These are phyloP conservation scores for Volucella zonaria DNA, from an alignment of 2,888 invertebrate species.

Conservation along the genomic window DNA sequence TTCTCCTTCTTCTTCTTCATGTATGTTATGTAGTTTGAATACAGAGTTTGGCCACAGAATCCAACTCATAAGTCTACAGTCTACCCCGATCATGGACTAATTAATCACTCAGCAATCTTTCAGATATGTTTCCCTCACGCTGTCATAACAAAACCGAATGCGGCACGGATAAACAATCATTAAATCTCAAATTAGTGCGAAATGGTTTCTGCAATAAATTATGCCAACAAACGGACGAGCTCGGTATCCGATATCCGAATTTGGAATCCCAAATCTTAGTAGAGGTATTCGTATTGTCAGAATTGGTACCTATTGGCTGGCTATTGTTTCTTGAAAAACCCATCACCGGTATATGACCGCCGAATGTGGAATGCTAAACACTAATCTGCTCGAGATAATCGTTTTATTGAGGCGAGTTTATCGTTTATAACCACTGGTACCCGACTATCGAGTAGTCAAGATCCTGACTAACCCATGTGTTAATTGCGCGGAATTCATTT, in stretches of 20 bases:
- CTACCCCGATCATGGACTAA: constrained; percentile 52
- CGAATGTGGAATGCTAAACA: constrained; percentile 63
- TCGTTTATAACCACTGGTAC: constrained; percentile 59
- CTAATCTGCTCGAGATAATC: constrained; percentile 63
- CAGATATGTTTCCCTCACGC: constrained; percentile 27
- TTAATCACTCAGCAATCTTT: constrained; percentile 69
- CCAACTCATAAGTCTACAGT: not conserved
- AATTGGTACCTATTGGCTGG: constrained; percentile 42
- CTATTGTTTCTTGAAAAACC: constrained; percentile 50
- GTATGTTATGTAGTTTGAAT: no score
- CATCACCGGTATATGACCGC: constrained; percentile 58
- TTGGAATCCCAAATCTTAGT: not conserved
- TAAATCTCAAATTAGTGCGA: constrained; percentile 73
- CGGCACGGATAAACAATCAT: constrained; percentile 60
- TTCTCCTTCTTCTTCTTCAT: constrained; percentile 31
- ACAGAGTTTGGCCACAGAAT: no score
- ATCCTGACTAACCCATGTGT: constrained; percentile 42
- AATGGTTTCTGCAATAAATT: constrained; percentile 72
- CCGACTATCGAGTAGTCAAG: constrained; percentile 26
- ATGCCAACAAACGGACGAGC: constrained; percentile 62
- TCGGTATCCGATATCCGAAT: constrained; percentile 1
- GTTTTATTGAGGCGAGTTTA: constrained; percentile 66
- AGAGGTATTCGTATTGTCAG: constrained; percentile 30
- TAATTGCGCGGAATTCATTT: constrained; percentile 61
- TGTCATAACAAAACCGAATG: constrained; percentile 64